A percentile compares a stretch with the other conserved stretches of the same genome.
phyloP scores from a whole-genome alignment of 2,113 vertebrate genomes.

The Myrmecophaga tridactyla region DNA sequence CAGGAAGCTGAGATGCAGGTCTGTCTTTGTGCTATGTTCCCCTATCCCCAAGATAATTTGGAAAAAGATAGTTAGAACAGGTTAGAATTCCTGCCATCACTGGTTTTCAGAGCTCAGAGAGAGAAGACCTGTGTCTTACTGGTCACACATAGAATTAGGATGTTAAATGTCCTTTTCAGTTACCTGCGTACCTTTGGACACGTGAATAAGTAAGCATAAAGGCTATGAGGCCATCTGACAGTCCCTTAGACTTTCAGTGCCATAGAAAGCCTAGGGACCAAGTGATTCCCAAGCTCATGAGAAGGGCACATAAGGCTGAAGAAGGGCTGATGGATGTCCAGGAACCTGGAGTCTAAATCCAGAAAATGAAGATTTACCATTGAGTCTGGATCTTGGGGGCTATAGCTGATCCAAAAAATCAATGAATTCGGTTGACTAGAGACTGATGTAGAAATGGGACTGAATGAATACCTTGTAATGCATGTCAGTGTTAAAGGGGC shows the following conservation, averaged over 20 bases:
- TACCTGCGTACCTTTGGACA: not conserved
- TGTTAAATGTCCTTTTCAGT: not conserved
- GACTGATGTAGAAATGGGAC: not conserved
- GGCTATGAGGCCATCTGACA: rapidly evolving
- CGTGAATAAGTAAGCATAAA: too few relatives aligned
- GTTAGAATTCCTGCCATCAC: not conserved
- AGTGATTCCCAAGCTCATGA: not conserved
- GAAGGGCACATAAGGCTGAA: not conserved
- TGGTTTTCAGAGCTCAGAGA: not conserved
- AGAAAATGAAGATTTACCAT: not conserved
- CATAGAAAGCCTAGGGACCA: not conserved
- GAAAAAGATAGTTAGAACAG: not conserved
- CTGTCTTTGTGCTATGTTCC: too few relatives aligned
- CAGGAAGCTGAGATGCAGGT: not conserved
- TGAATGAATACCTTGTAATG: too few relatives aligned
- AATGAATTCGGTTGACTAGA: not conserved
- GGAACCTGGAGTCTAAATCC: not conserved
- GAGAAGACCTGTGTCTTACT: not conserved
- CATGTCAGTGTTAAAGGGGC: not conserved
- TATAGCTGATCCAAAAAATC: not conserved
- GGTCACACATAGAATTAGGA: not conserved
- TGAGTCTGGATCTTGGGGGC: not conserved
- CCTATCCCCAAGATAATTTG: not conserved
- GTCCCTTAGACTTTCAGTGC: not conserved
- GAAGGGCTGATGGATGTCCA: not conserved